Conservation (phyloP, 2,797 vertebrate species). For the Sternarchorhynchus goeldii region DNA sequence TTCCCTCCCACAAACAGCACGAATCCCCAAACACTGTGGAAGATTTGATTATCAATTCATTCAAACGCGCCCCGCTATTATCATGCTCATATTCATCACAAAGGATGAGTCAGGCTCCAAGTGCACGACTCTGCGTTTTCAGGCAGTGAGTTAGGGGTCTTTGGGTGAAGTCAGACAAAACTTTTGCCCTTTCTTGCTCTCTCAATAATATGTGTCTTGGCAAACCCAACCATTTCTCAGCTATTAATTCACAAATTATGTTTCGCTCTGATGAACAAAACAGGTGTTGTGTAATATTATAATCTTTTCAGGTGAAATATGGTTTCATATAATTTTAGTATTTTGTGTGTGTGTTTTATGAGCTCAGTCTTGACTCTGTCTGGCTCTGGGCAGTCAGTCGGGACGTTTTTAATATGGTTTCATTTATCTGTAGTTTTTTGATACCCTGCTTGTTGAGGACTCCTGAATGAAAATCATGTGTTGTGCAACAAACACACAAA, state of each 20-base stretch:
- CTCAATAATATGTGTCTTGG: no score
- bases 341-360: neutral
- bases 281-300: neutral
- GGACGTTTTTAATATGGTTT: neutral
- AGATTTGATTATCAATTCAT: constrained; percentile 40
- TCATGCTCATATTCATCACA: constrained; percentile 34
- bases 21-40: neutral
- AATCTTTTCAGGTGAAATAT: neutral
- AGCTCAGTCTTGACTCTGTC: neutral
- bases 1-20: constrained; percentile 46
- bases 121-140: neutral
- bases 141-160: no score
- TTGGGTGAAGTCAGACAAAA: no score
- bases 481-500: constrained; percentile 2
- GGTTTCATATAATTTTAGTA: neutral
- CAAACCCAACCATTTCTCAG: neutral
- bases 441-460: neutral
- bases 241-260: neutral
- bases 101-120: constrained; percentile 31
- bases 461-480: neutral
- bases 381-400: neutral
- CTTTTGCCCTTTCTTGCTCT: no score
- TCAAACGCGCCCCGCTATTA: constrained; percentile 27
- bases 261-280: neutral
- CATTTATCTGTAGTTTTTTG: constrained; percentile 1